A percentile compares a stretch with the other conserved stretches of the same genome.
Evolutionary conservation across 2,888 invertebrate genomes (phyloP).

Genomic region (Nymphalis c-album): DNA sequence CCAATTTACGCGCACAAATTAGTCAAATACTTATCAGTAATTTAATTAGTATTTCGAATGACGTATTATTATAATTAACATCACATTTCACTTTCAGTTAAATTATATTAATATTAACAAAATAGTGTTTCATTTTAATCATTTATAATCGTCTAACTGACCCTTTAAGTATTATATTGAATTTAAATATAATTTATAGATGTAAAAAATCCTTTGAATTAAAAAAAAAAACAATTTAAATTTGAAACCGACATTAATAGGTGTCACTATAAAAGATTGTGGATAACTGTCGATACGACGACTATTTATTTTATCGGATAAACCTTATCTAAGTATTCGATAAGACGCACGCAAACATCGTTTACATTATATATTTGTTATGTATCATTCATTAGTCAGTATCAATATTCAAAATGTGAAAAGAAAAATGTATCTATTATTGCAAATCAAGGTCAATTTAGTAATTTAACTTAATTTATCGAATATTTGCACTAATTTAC

Average conservation of each 20-base stretch:
- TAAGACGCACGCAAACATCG: slow-evolving; percentile 19
- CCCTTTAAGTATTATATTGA: not conserved
- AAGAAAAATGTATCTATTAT: not conserved
- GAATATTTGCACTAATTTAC: not conserved
- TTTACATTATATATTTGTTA: slow-evolving; percentile 9
- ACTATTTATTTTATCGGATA: slow-evolving; percentile 29
- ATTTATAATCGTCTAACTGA: not conserved
- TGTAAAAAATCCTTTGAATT: not conserved
- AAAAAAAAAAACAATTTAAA: not conserved
- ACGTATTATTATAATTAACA: not conserved
- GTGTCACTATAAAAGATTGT: slow-evolving; percentile 10
- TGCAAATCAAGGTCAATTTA: not conserved
- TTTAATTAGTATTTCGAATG: slow-evolving; percentile 1
- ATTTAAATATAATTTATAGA: not conserved
- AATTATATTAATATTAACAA: not conserved
- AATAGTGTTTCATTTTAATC: not conserved
- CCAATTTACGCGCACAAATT: not conserved
- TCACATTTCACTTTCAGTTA: not conserved
- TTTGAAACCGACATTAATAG: not conserved
- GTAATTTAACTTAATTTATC: slow-evolving; percentile 1
- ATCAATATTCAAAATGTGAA: too few species aligned
- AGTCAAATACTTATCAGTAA: slow-evolving; percentile 5
- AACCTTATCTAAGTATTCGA: slow-evolving; percentile 24
- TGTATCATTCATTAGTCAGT: not conserved
- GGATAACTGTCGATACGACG: slow-evolving; percentile 21